A percentile compares a stretch with the other conserved stretches of the same genome.
phyloP scores from a whole-genome alignment of 2,888 invertebrate genomes.

The Athalia rosae region DNA sequence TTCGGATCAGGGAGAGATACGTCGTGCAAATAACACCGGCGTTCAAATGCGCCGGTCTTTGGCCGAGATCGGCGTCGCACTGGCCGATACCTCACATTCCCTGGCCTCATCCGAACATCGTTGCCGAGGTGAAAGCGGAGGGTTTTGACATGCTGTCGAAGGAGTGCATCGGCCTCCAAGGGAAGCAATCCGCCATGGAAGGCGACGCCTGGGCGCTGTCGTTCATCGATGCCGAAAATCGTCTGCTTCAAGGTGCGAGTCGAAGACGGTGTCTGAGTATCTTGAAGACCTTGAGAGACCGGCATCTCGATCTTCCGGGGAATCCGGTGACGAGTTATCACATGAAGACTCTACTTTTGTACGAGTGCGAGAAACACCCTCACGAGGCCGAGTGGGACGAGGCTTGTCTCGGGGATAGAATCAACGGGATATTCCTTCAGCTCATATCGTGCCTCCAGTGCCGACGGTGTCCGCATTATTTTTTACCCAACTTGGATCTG shows the following conservation, averaged over 20 bases:
- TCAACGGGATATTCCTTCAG: constrained; percentile 95
- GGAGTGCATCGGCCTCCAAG: constrained; percentile 87
- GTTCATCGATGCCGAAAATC: constrained; percentile 93
- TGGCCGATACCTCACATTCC: constrained; percentile 94
- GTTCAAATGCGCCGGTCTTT: constrained; percentile 94
- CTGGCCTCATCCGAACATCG: constrained; percentile 94
- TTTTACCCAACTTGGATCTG: constrained; percentile 93
- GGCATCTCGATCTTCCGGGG: constrained; percentile 90
- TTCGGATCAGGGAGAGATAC: constrained; percentile 91
- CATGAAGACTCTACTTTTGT: constrained; percentile 90
- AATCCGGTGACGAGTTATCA: constrained; percentile 94
- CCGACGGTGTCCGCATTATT: constrained; percentile 95
- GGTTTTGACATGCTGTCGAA: constrained; percentile 95
- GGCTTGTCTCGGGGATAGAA: constrained; percentile 89
- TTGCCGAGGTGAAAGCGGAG: constrained; percentile 94
- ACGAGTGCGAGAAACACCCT: constrained; percentile 98
- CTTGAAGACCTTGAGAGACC: constrained; percentile 91
- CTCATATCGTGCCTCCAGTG: constrained; percentile 97
- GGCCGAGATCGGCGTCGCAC: constrained; percentile 95
- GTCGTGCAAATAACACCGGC: constrained; percentile 96
- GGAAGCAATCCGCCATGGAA: constrained; percentile 93
- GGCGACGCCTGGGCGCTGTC: constrained; percentile 97
- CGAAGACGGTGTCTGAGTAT: constrained; percentile 91
- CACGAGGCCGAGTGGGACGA: constrained; percentile 97
- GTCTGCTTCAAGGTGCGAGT: constrained; percentile 90